Conservation (phyloP, 35 echinoderm and acorn worm species). For the Patiria miniata region DNA sequence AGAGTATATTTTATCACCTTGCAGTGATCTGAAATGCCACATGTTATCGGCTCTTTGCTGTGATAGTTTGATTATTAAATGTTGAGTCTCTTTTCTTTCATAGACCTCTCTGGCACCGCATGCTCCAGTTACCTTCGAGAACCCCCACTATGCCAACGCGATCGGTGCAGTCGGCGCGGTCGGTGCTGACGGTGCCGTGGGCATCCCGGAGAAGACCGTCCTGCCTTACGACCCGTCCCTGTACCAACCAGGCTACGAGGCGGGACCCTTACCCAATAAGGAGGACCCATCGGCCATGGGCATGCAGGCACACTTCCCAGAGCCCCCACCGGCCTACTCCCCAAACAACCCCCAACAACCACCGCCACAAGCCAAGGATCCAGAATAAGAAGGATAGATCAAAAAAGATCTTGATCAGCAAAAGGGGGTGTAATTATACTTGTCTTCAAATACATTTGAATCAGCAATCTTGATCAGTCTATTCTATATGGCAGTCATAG, state of each 20-base stretch:
- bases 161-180: neutral
- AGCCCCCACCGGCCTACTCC: neutral
- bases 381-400: neutral
- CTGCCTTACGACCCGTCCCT: neutral
- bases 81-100: neutral
- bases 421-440: too few species aligned
- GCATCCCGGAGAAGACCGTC: neutral
- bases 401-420: too few species aligned
- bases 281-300: neutral
- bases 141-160: neutral
- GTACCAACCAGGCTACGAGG: slow-evolving; percentile 1
- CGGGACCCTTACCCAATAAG: neutral
- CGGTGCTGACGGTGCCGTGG: too few species aligned
- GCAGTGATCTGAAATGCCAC: too few species aligned
- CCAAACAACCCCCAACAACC: neutral
- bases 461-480: too few species aligned
- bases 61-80: neutral
- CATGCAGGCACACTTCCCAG: neutral
- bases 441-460: too few species aligned
- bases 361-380: neutral
- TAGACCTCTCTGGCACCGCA: neutral
- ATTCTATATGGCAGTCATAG: too few species aligned
- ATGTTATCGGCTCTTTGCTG: too few species aligned
- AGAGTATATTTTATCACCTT: too few species aligned
- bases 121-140: neutral